These are phyloP conservation scores for Mythimna pallens DNA, from an alignment of 2,888 invertebrate species.

Conservation along the genomic window DNA sequence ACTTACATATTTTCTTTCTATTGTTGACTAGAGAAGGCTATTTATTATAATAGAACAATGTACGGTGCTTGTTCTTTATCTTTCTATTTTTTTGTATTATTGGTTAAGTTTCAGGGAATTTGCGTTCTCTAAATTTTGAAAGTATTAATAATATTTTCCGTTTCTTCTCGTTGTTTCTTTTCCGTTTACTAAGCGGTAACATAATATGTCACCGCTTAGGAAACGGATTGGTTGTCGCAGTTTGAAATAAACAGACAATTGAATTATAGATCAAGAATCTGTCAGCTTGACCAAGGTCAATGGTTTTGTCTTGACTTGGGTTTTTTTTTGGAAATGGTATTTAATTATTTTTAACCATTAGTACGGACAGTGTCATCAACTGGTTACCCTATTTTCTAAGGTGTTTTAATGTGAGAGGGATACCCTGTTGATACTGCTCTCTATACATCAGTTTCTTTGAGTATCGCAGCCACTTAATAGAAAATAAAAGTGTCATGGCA, in stretches of 20 bases:
- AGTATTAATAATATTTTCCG: too few species aligned
- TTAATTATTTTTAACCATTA: too few species aligned
- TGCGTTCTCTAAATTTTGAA: not conserved
- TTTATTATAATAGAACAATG: constrained; percentile 34
- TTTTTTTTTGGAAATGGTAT: too few species aligned
- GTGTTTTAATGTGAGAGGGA: too few species aligned
- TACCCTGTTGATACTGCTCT: too few species aligned
- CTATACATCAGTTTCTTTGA: not conserved
- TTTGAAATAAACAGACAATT: not conserved
- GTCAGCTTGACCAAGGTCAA: not conserved
- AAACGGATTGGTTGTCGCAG: not conserved
- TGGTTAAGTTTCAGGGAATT: not conserved
- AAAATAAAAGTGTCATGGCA: constrained; percentile 34
- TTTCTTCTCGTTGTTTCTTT: too few species aligned
- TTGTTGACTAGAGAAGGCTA: constrained; percentile 21
- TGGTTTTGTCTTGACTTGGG: too few species aligned
- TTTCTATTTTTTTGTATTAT: not conserved
- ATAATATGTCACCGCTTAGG: too few species aligned
- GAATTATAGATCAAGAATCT: not conserved
- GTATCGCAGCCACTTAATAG: constrained; percentile 22
- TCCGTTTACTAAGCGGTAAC: too few species aligned
- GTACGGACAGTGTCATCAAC: too few species aligned
- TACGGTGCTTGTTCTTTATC: not conserved
- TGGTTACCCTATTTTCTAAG: too few species aligned
- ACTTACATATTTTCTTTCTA: constrained; percentile 36